Percentiles rank a stretch among this genome's conserved stretches.
Conservation (phyloP, 2,888 invertebrate genomes). For the Dynastes hyllus region DNA sequence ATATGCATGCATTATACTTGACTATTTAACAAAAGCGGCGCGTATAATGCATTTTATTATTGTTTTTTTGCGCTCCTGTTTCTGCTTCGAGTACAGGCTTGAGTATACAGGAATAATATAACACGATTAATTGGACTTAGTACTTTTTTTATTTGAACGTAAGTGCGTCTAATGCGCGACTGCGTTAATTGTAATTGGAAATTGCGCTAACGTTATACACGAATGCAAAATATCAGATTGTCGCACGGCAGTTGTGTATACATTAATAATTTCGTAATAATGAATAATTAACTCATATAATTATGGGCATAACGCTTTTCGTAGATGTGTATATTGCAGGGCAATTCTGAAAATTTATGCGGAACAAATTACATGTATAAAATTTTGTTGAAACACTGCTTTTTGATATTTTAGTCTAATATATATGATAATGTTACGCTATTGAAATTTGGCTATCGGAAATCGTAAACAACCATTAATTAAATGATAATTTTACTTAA, state of each 20-base stretch:
- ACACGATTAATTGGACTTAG: slow-evolving; percentile 10
- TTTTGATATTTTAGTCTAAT: too few species aligned
- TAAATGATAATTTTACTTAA: too few species aligned
- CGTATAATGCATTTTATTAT: slow-evolving; percentile 19
- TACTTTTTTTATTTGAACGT: slow-evolving; percentile 21
- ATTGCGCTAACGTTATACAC: slow-evolving; percentile 22
- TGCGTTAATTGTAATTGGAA: slow-evolving; percentile 38
- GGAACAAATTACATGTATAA: too few species aligned
- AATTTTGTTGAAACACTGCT: too few species aligned
- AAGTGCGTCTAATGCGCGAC: slow-evolving; percentile 9
- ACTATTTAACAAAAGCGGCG: neutral
- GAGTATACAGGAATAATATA: slow-evolving; percentile 3
- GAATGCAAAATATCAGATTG: slow-evolving; percentile 23
- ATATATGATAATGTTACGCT: too few species aligned
- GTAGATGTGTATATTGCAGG: too few species aligned
- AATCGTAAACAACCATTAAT: too few species aligned
- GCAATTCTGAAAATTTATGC: too few species aligned
- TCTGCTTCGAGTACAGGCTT: neutral
- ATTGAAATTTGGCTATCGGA: too few species aligned
- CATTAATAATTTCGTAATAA: slow-evolving; percentile 1
- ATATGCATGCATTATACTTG: slow-evolving; percentile 22
- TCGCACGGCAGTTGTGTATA: slow-evolving; percentile 13
- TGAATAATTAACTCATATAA: too few species aligned
- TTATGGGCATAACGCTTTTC: neutral
- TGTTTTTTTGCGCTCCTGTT: slow-evolving; percentile 12